Evolutionary conservation across 2,113 vertebrate species (phyloP), one percentile per base, ranked within the genome.

Genomic region (Chionodraco myersi): DNA sequence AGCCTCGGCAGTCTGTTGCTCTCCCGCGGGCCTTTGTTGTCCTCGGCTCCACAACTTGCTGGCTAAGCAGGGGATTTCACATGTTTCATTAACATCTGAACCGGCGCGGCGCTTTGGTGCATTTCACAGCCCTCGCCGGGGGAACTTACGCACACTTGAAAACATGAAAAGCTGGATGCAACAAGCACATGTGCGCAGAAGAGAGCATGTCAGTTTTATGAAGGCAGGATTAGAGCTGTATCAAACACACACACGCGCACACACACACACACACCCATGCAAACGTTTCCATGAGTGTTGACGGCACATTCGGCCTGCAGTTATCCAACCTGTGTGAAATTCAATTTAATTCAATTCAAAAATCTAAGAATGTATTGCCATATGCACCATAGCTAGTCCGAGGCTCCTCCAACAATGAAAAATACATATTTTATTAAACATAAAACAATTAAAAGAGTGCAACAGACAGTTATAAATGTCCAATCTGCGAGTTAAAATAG

Each of bases 21-120:
- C 77, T 87, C 90, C 88, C 82, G 10, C 67, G 88, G 89, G 89
- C 90, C 93, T 96, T 96, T 96, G 96, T 96, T 96, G 93, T 85
- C 89, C 92, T 70, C 72, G 10, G 80, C 62, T 88, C 36, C 81
- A 87, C 93, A 89, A 94, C 90, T 92, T 95, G 95, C 94, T 95
- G 93, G 94, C 94, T 94, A 94, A 96, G 95, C 95, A 94, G 91
- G 90, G 91, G 93, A 95, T 94, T 94, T 93, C 75, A 90, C 90
- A 93, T 93, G 92, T 94, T 92, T 93, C 92, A 95, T 96, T 95
- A 95, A 93, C 95, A 94, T 96, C 94, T 93, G 92, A 96, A 94
- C 92, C 92, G 89, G 80, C 88, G 89, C 85, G 76, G 88, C 92
- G 72, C 90, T 90, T 91, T 88, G 48, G 79, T 87, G 81, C 80